These are phyloP conservation scores for Dipodomys stephensi DNA, from an alignment of 2,113 vertebrate species.

Conservation along the genomic window DNA sequence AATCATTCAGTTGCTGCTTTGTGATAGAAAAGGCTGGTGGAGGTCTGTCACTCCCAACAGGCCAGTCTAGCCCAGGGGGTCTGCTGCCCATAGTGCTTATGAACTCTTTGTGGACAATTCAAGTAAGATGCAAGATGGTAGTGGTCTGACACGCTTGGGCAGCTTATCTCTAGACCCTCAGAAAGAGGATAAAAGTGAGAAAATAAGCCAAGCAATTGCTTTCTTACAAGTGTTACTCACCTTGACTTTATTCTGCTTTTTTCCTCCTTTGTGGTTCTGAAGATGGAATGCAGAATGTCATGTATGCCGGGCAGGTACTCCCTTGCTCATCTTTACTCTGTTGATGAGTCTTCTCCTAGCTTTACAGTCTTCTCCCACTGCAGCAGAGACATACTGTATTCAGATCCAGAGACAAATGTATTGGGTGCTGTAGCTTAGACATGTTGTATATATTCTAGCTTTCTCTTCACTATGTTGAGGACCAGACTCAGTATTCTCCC, in stretches of 20 bases:
- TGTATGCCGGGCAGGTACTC: background rate
- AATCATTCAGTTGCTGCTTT: background rate
- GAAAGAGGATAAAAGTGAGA: background rate
- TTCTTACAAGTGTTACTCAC: background rate
- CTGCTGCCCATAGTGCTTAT: background rate
- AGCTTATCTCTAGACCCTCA: background rate
- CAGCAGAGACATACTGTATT: background rate
- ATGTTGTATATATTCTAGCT: background rate
- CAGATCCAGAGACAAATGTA: background rate
- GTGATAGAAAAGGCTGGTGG: background rate
- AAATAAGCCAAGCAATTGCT: background rate
- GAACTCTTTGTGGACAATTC: background rate
- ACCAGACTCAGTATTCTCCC: background rate
- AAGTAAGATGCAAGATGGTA: background rate
- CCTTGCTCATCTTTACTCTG: background rate
- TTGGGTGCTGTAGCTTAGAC: background rate
- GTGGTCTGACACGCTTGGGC: background rate
- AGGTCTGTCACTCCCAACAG: background rate
- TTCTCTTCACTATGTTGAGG: background rate
- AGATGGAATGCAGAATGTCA: no score
- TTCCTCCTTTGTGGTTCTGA: background rate
- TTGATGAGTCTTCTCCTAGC: background rate
- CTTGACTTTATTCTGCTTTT: background rate
- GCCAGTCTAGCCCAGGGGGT: background rate
- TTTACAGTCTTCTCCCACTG: background rate